Evolutionary conservation across 2,113 vertebrate genomes (phyloP).

Genomic region (Passer montanus): DNA sequence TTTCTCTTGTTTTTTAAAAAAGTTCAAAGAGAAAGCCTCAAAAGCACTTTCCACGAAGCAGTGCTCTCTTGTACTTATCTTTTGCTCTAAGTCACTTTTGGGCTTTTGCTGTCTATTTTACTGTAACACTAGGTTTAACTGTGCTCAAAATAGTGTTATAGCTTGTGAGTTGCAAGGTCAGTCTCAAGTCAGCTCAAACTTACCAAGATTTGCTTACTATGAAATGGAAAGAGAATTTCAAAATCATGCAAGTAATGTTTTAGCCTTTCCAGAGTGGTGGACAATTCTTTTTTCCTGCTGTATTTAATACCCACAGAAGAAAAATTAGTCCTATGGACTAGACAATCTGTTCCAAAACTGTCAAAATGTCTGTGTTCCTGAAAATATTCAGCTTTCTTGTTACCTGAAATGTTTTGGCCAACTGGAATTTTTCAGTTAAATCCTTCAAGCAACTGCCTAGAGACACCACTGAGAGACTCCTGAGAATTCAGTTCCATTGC

Average conservation of each 20-base stretch:
- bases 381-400: background rate
- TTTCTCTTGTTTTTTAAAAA: background rate
- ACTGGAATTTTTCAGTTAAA: background rate
- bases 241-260: background rate
- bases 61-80: background rate
- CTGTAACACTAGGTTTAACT: background rate
- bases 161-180: background rate
- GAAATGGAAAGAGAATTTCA: background rate
- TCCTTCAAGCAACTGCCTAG: background rate
- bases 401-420: background rate
- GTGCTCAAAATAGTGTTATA: background rate
- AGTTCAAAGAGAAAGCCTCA: background rate
- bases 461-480: background rate
- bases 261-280: background rate
- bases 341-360: background rate
- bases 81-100: background rate
- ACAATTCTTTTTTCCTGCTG: background rate
- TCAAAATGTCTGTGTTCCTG: background rate
- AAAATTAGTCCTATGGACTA: background rate
- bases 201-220: background rate
- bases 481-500: background rate
- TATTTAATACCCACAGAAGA: background rate
- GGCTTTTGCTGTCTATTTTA: background rate
- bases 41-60: background rate
- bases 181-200: background rate